phyloP scores from a whole-genome alignment of 2,888 invertebrate species.

The Drosophila koepferae region DNA sequence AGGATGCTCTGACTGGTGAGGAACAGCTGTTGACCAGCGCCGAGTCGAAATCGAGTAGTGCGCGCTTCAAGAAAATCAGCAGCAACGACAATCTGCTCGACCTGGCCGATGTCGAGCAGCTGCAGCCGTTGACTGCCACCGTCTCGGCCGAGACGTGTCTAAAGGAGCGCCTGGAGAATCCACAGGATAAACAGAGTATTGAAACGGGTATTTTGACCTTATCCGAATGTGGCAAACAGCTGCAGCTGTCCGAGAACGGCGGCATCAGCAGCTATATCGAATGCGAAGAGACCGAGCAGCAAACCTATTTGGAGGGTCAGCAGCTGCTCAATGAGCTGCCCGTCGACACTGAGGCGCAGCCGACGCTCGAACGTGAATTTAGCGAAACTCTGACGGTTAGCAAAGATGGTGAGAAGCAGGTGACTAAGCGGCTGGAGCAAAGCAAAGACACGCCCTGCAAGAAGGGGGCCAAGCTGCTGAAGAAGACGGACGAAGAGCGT shows the following conservation, averaged over 20 bases:
- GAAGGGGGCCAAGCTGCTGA: slow-evolving; percentile 78
- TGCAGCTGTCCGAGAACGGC: slow-evolving; percentile 69
- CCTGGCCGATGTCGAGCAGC: slow-evolving; percentile 68
- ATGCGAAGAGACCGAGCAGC: slow-evolving; percentile 77
- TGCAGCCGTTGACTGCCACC: slow-evolving; percentile 83
- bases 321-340: slow-evolving; percentile 43
- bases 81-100: slow-evolving; percentile 80
- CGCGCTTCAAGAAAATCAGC: slow-evolving; percentile 80
- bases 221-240: slow-evolving; percentile 84
- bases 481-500: slow-evolving; percentile 81
- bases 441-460: slow-evolving; percentile 67
- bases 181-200: slow-evolving; percentile 85
- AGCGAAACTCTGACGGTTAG: slow-evolving; percentile 71
- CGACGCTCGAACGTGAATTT: slow-evolving; percentile 67
- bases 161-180: slow-evolving; percentile 80
- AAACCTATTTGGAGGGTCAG: slow-evolving; percentile 73
- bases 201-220: slow-evolving; percentile 84
- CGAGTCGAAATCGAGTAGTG: slow-evolving; percentile 78
- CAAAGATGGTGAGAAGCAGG: slow-evolving; percentile 78
- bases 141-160: slow-evolving; percentile 83
- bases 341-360: slow-evolving; percentile 32
- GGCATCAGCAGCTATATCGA: slow-evolving; percentile 73
- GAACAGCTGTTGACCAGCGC: slow-evolving; percentile 79
- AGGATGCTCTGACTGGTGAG: slow-evolving; percentile 75
- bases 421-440: slow-evolving; percentile 72